Percentiles rank a stretch among this genome's conserved stretches.
phyloP scores from a whole-genome alignment of 1,140 invertebrate genomes.

The Nixonia krombeini region DNA sequence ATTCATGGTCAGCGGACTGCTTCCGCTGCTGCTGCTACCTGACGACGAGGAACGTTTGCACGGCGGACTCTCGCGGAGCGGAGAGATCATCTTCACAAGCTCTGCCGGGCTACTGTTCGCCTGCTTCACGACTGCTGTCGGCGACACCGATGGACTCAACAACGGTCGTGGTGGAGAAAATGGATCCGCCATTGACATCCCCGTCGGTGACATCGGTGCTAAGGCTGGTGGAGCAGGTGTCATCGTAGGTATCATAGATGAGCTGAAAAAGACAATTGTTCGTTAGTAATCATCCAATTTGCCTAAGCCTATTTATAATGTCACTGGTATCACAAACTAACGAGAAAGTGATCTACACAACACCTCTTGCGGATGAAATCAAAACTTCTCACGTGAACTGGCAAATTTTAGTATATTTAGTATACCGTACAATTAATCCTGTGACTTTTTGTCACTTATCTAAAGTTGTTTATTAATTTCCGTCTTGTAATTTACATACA shows the following conservation, averaged over 20 bases:
- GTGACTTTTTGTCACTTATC: no score
- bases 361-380: background rate
- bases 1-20: background rate
- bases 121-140: constrained; percentile 32
- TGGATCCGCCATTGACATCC: constrained; percentile 54
- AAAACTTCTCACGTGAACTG: no score
- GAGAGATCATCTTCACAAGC: constrained; percentile 26
- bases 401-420: no score
- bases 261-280: constrained; percentile 10
- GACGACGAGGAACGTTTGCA: constrained; percentile 37
- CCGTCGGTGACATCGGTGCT: constrained; percentile 61
- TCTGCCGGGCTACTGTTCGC: constrained; percentile 8
- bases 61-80: constrained; percentile 32
- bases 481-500: no score
- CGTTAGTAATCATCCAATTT: background rate
- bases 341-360: background rate
- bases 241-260: constrained; percentile 55
- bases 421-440: no score
- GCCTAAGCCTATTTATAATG: constrained; percentile 5
- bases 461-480: no score
- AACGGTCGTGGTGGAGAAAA: constrained; percentile 45
- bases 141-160: constrained; percentile 34
- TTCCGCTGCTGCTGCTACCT: constrained; percentile 20
- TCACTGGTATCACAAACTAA: background rate
- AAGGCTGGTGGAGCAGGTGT: constrained; percentile 51